Conservation (phyloP, 2,888 invertebrate species). For the Drosophila falleni region DNA sequence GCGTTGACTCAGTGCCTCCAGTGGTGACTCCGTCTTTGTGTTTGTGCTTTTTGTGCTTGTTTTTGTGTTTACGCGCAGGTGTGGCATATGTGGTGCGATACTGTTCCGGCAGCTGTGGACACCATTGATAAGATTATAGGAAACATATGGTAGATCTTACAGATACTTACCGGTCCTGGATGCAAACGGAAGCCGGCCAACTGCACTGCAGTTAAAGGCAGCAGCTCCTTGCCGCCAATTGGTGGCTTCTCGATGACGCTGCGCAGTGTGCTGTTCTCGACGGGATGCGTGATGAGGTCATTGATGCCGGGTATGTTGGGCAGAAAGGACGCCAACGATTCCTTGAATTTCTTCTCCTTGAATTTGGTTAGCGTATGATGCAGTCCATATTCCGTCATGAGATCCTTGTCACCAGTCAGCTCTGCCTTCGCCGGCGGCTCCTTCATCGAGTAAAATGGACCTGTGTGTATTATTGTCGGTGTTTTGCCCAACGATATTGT, state of each 20-base stretch:
- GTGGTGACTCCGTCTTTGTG: constrained; percentile 94
- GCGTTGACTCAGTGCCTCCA: constrained; percentile 89
- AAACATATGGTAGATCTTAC: neutral
- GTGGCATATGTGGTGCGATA: constrained; percentile 96
- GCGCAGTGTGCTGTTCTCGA: constrained; percentile 94
- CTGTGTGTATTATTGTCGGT: constrained; percentile 98
- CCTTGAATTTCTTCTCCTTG: constrained; percentile 97
- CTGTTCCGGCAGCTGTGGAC: constrained; percentile 93
- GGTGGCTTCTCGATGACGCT: constrained; percentile 98
- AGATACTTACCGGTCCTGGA: constrained; percentile 90
- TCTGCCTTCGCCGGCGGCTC: constrained; percentile 97
- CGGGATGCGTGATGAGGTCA: constrained; percentile 93
- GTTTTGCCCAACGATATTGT: constrained; percentile 98
- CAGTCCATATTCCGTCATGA: constrained; percentile 98
- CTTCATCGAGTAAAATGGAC: constrained; percentile 99
- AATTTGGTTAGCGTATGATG: constrained; percentile 99
- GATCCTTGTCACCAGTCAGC: constrained; percentile 97
- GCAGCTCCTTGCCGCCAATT: constrained; percentile 95
- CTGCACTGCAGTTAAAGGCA: constrained; percentile 94
- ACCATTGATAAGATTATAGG: neutral
- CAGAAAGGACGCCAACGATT: constrained; percentile 97
- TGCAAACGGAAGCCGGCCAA: constrained; percentile 97
- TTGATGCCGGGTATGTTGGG: constrained; percentile 98
- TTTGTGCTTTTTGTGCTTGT: constrained; percentile 97
- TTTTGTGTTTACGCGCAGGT: constrained; percentile 97